Evolutionary conservation across 2,888 invertebrate genomes (phyloP).

Genomic region (Busseola fusca): DNA sequence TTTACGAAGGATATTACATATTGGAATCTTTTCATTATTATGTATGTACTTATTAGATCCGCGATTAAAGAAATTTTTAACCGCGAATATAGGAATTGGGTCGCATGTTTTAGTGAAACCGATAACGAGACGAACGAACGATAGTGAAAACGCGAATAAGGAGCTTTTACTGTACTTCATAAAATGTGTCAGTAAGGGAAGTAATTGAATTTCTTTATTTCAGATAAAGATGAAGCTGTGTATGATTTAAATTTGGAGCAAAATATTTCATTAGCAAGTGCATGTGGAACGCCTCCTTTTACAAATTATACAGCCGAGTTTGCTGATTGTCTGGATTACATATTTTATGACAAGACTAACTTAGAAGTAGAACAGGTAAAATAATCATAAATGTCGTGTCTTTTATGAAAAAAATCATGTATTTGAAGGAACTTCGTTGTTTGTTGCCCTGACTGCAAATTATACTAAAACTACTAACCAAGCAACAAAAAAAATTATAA

Average conservation of each 20-base stretch:
- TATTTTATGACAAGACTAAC: conserved; percentile 92
- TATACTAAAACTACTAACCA: not conserved
- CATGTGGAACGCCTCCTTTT: conserved; percentile 94
- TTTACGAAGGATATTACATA: too few species aligned
- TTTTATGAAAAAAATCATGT: not conserved
- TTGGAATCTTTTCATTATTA: too few species aligned
- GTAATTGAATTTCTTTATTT: conserved; percentile 60
- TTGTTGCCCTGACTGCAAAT: not conserved
- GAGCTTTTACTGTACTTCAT: too few species aligned
- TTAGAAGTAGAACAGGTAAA: conserved; percentile 90
- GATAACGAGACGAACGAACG: too few species aligned
- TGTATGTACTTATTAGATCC: too few species aligned
- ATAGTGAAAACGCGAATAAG: too few species aligned
- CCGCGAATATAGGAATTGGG: too few species aligned
- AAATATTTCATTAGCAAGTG: conserved; percentile 91
- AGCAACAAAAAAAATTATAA: not conserved
- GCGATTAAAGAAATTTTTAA: too few species aligned
- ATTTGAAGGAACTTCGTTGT: not conserved
- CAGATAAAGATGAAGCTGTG: conserved; percentile 91
- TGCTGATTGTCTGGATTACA: conserved; percentile 97
- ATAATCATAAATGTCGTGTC: not conserved
- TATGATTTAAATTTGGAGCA: conserved; percentile 90
- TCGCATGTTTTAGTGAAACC: too few species aligned
- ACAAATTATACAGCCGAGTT: conserved; percentile 96
- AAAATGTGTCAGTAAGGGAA: not conserved